phyloP scores from a whole-genome alignment of 2,797 vertebrate species.

The Euphonia xanthogaster region DNA sequence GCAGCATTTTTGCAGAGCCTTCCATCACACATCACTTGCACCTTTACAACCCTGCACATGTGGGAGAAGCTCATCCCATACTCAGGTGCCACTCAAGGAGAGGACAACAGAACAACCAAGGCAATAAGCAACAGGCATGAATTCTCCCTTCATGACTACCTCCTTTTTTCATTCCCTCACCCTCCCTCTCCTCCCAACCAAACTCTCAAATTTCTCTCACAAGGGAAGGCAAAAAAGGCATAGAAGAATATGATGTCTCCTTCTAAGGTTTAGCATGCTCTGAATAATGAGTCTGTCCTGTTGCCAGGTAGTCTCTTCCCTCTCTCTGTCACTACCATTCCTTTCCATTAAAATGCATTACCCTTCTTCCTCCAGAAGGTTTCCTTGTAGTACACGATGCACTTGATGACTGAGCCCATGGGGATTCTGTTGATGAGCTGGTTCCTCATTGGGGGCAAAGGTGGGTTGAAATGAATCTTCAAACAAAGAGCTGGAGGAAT shows the following conservation, averaged over 20 bases:
- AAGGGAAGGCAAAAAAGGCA: neutral
- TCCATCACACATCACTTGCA: neutral
- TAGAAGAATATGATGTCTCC: neutral
- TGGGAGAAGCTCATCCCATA: neutral
- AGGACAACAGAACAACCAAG: neutral
- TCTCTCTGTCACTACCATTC: neutral
- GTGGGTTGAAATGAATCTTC: conserved; percentile 94
- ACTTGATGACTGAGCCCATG: conserved; percentile 97
- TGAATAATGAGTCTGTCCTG: neutral
- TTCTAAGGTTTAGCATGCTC: neutral
- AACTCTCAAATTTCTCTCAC: neutral
- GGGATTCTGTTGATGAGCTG: conserved; percentile 92
- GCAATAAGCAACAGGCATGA: neutral
- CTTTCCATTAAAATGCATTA: conserved; percentile 54
- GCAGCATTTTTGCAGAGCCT: neutral
- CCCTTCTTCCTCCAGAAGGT: conserved; percentile 96
- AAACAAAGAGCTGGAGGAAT: conserved; percentile 85
- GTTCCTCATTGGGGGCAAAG: conserved; percentile 91
- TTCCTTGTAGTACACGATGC: conserved; percentile 95
- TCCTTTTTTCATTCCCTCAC: neutral
- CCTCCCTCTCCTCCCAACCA: neutral
- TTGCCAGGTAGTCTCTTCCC: neutral
- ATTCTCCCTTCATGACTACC: neutral
- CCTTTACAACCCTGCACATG: neutral
- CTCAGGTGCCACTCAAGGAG: neutral